Conservation (phyloP, 2,888 invertebrate genomes). For the Mimachlamys varia region DNA sequence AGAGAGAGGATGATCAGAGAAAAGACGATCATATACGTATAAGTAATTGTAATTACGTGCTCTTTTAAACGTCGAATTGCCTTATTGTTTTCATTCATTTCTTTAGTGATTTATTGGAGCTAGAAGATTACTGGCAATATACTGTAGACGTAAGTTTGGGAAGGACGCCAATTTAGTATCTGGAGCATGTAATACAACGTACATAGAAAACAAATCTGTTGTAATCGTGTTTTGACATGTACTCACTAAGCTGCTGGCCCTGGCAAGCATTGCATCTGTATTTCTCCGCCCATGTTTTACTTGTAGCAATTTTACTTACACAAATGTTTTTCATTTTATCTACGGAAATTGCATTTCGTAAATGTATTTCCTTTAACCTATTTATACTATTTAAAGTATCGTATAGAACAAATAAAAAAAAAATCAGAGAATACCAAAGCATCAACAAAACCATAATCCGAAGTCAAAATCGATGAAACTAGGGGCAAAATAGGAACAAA, state of each 20-base stretch:
- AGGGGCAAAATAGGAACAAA: no score
- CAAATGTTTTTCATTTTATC: no score
- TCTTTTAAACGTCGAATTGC: not conserved
- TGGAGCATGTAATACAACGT: not conserved
- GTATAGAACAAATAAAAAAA: no score
- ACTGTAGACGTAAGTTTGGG: conserved; percentile 20
- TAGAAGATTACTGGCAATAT: not conserved
- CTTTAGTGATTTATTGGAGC: not conserved
- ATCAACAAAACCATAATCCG: no score
- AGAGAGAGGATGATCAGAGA: not conserved
- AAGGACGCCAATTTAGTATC: not conserved
- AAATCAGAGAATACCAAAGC: no score
- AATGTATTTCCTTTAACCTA: not conserved
- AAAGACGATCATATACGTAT: not conserved
- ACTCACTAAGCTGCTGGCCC: no score
- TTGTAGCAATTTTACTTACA: not conserved
- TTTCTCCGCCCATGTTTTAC: not conserved
- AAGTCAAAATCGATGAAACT: no score
- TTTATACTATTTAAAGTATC: no score
- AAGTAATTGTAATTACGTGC: not conserved
- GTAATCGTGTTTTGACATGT: no score
- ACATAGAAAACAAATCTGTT: not conserved
- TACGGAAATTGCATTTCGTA: not conserved
- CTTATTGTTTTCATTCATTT: not conserved
- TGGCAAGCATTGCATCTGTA: not conserved